These are phyloP conservation scores for Euura saliciscinereae DNA, from an alignment of 1,140 invertebrate genomes.

Conservation along the genomic window DNA sequence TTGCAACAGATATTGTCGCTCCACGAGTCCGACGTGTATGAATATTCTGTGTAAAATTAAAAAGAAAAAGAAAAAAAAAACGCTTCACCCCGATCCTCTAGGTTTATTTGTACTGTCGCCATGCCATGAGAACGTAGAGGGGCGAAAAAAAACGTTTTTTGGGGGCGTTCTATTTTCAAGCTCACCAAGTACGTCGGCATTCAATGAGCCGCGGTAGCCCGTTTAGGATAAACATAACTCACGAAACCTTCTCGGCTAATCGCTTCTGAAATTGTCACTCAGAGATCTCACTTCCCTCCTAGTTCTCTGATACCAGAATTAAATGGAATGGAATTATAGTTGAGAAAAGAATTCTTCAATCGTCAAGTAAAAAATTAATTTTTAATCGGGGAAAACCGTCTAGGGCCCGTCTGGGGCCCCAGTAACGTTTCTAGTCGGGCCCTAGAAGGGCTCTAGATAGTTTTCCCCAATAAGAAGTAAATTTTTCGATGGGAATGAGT, in stretches of 20 bases:
- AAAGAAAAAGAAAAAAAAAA: too few species aligned
- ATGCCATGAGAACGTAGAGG: too few species aligned
- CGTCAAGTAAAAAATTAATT: not conserved
- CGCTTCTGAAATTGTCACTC: slow-evolving; percentile 58
- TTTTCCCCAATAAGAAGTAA: too few species aligned
- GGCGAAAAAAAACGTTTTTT: too few species aligned
- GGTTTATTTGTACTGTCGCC: too few species aligned
- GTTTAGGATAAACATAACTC: slow-evolving; percentile 54
- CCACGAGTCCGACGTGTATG: not conserved
- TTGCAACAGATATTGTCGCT: not conserved
- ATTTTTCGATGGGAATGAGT: too few species aligned
- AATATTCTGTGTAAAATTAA: too few species aligned
- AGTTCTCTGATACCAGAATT: too few species aligned
- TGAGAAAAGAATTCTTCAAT: not conserved
- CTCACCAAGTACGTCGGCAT: slow-evolving; percentile 32
- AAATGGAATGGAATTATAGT: not conserved
- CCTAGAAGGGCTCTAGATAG: too few species aligned
- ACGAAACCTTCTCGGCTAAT: slow-evolving; percentile 54
- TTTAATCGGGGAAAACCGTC: slow-evolving; percentile 37
- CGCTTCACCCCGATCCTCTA: too few species aligned
- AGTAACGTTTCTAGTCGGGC: too few species aligned
- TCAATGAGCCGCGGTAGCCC: slow-evolving; percentile 42
- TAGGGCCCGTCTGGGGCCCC: not conserved
- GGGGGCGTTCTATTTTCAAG: slow-evolving; percentile 44
- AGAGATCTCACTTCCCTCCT: slow-evolving; percentile 43